phyloP scores from a whole-genome alignment of 2,113 vertebrate genomes.

The Menidia beryllina region DNA sequence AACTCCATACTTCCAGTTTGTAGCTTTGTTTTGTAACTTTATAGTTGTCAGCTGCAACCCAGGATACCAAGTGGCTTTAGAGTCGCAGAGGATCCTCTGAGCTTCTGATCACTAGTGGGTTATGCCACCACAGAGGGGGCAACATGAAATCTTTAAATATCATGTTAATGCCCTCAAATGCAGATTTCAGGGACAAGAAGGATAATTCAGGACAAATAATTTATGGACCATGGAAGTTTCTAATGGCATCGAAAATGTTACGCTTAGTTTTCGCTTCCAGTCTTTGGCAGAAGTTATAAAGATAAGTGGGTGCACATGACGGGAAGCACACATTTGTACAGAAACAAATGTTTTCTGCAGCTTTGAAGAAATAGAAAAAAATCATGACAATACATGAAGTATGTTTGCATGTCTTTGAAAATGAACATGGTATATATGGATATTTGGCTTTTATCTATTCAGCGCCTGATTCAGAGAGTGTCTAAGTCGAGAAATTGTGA shows the following conservation, averaged over 20 bases:
- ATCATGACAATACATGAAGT: too few species aligned
- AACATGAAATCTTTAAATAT: conserved; percentile 4
- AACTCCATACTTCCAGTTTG: background rate
- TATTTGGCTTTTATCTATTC: background rate
- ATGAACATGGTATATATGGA: background rate
- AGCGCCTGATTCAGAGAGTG: background rate
- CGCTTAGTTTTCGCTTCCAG: too few species aligned
- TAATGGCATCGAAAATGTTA: background rate
- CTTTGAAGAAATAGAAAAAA: too few species aligned
- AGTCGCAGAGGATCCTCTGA: background rate
- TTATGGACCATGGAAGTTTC: background rate
- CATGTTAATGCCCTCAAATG: background rate
- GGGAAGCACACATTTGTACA: background rate
- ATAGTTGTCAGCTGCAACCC: background rate
- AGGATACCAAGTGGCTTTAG: background rate
- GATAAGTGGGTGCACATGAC: background rate
- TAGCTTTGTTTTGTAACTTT: background rate
- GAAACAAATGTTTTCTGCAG: background rate
- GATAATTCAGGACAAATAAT: background rate
- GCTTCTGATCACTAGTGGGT: background rate
- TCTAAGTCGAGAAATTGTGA: background rate
- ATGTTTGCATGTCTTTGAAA: background rate
- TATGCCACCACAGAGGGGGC: conserved; percentile 8
- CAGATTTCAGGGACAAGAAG: background rate
- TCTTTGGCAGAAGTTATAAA: too few species aligned